Base-by-base conservation (phyloP, 2,888 invertebrate genomes). In the Leistus spinibarbis region DNA sequence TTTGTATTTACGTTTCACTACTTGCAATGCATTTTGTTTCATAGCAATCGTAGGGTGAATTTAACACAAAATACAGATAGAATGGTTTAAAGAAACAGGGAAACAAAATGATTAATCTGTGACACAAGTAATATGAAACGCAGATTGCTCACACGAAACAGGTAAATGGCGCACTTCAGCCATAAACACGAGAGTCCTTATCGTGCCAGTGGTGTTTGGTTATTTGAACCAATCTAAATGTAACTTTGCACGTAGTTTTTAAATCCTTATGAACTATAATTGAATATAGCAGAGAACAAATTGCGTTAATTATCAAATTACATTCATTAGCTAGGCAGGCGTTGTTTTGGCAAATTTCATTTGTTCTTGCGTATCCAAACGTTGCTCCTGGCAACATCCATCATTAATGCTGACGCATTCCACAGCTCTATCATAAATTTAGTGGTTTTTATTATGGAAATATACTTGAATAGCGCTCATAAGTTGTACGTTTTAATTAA, bases 121-220 rank as follows among this genome's bases (percentile, higher is more conserved):
- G 16, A 54, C 17, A 54, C 17, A 54, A 54, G 3, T 1, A 54
- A 54, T 54, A 57, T 69, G 23, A n/a, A n/a, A n/a, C 57, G 16
- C 27, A 27, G 27, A 69, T 57, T 69, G 27, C 27, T 24, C 23
- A 69, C 24, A 57, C 56, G 57, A 57, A 69, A 56, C 57, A 69
- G 57, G 24, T 27, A 69, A 57, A n/a, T n/a, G n/a, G n/a, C n/a
- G n/a, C n/a, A n/a, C n/a, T n/a, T n/a, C n/a, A n/a, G n/a, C n/a
- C n/a, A n/a, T n/a, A n/a, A n/a, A n/a, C n/a, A n/a, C n/a, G n/a
- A n/a, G n/a, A n/a, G n/a, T n/a, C n/a, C n/a, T n/a, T n/a, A n/a
- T n/a, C n/a, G n/a, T n/a, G n/a, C n/a, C n/a, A n/a, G n/a, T n/a
- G n/a, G n/a, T n/a, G n/a, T n/a, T n/a, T n/a, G n/a, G n/a, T n/a